A percentile compares a stretch with the other conserved stretches of the same genome.
Conservation (phyloP, 2,888 invertebrate species). For the Meloe dianella region DNA sequence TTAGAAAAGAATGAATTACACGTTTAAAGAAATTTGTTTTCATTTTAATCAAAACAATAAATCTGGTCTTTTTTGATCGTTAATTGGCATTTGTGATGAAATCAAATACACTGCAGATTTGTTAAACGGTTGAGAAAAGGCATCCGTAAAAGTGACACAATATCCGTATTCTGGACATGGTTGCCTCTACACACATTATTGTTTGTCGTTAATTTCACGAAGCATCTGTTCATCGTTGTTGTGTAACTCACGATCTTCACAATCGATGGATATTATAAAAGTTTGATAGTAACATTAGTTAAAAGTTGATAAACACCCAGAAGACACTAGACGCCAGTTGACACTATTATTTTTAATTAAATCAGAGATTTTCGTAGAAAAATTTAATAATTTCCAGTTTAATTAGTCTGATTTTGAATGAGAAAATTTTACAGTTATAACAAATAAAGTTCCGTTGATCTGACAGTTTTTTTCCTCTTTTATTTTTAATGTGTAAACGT, state of each 20-base stretch:
- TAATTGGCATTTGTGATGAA: too few relatives aligned
- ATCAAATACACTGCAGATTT: too few relatives aligned
- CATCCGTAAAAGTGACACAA: conserved; percentile 28
- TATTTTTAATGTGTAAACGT: background rate
- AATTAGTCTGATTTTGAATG: background rate
- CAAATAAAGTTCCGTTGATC: conserved; percentile 1
- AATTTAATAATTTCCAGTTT: background rate
- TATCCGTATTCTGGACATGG: conserved; percentile 32
- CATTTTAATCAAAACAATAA: too few relatives aligned
- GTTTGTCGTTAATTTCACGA: conserved; percentile 41
- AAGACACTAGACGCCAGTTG: background rate
- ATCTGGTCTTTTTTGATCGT: too few relatives aligned
- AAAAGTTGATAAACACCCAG: background rate
- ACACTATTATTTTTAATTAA: background rate
- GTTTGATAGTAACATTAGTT: conserved; percentile 18
- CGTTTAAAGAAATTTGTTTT: background rate
- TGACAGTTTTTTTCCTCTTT: too few relatives aligned
- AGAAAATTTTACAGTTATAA: background rate
- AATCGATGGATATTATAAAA: conserved; percentile 29
- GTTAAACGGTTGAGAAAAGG: too few relatives aligned
- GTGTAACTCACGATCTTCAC: conserved; percentile 35
- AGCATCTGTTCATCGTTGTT: conserved; percentile 41
- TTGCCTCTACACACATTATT: conserved; percentile 38
- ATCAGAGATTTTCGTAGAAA: background rate
- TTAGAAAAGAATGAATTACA: conserved; percentile 4